Conservation (phyloP, 2,888 invertebrate genomes). For the Cyclophora albipunctata region DNA sequence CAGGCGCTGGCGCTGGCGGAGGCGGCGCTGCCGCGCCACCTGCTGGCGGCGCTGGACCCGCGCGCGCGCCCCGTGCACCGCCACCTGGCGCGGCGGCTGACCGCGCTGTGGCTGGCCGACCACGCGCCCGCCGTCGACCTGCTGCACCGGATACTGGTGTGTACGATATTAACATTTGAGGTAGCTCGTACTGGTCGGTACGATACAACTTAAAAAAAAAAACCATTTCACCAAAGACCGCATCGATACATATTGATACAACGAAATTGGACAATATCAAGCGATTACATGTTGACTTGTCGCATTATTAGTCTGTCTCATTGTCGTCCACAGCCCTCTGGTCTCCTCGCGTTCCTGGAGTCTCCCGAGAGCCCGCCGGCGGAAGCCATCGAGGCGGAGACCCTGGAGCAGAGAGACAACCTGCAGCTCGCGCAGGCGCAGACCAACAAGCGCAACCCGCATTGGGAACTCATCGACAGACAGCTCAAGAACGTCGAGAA, state of each 20-base stretch:
- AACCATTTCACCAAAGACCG: background rate
- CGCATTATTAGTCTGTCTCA: background rate
- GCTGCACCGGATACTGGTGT: conserved; percentile 90
- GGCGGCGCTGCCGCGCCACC: conserved; percentile 94
- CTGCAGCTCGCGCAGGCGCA: conserved; percentile 87
- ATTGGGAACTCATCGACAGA: conserved; percentile 82
- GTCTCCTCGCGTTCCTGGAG: conserved; percentile 91
- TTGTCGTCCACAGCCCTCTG: conserved; percentile 83
- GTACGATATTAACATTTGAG: background rate
- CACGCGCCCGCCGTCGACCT: conserved; percentile 93
- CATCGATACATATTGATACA: no score
- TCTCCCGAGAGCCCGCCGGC: conserved; percentile 89
- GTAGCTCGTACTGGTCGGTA: background rate
- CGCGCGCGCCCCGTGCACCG: conserved; percentile 88
- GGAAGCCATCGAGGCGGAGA: conserved; percentile 80
- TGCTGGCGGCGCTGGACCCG: conserved; percentile 93
- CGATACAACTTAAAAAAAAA: no score
- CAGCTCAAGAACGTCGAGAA: conserved; percentile 87
- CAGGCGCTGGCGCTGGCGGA: conserved; percentile 96
- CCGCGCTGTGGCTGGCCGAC: conserved; percentile 96
- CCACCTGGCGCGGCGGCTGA: conserved; percentile 92
- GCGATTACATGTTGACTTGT: no score
- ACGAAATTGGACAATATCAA: no score
- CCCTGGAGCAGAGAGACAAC: conserved; percentile 91
- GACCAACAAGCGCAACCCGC: conserved; percentile 80